Evolutionary conservation across 2,797 vertebrate species (phyloP), one percentile per base, ranked within the genome.

Genomic region (Cynopterus sphinx): DNA sequence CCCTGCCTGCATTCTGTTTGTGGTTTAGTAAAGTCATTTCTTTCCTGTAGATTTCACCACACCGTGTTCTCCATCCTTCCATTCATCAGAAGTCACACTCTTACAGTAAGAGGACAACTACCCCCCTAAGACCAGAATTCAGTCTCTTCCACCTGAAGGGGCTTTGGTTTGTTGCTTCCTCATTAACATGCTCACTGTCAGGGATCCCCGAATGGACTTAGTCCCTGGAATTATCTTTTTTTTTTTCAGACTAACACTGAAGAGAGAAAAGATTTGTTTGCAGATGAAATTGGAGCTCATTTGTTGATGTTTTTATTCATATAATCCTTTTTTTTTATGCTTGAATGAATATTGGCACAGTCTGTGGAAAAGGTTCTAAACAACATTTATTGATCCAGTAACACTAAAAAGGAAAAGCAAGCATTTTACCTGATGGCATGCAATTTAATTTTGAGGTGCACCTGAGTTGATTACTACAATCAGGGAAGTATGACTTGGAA

Each of bases 391-490:
- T 8, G 43, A 31, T 51, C 77, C 3, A 31, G 70, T 41, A 36
- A 74, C 16, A 41, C 24, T 79, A 16, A 79, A 73, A 90, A 74
- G 53, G 19, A 1, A 81, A 93, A 13, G 28, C 2, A 1, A 89
- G n/a, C 31, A 0, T 81, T 93, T 82, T 75, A 43, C 63, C 28
- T 88, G 24, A 17, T 28, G 59, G 8, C 53, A 41, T 57, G 53
- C 75, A 31, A 26, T 81, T 95, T 87, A 24, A 65, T 74, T 83
- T 65, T 63, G 13, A 86, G 63, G 19, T 86, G 6, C 15, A 55
- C n/a, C 68, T 31, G 71, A 95, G 43, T 93, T 0, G 5, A 95
- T 96, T 57, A 79, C 83, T 79, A 9, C 93, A 91, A 96, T 90
- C 92, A 94, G 67, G 82, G 39, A 85, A 65, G 4, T 46, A 4